phyloP scores from a whole-genome alignment of 92 coral and sea anemone genomes.

The Phenganax stokvisi region DNA sequence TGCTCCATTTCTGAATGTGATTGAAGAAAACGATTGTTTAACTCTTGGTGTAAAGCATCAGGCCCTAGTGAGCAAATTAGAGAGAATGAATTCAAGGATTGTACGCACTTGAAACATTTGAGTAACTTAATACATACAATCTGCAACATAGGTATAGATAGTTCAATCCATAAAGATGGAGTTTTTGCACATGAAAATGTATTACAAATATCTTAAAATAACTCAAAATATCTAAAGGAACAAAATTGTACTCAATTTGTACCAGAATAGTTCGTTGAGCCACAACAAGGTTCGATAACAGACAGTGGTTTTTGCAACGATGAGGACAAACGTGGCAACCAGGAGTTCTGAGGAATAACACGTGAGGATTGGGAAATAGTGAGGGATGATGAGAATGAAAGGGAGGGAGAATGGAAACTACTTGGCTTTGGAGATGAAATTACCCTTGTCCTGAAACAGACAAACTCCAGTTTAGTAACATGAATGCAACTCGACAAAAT shows the following conservation, averaged over 20 bases:
- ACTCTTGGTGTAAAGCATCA: constrained; percentile 74
- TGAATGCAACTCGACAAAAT: not conserved
- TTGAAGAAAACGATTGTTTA: constrained; percentile 80
- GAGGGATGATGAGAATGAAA: constrained; percentile 24
- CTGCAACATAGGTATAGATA: too few relatives aligned
- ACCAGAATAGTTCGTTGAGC: constrained; percentile 26
- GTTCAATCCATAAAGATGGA: too few relatives aligned
- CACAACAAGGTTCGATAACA: constrained; percentile 15
- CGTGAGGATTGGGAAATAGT: constrained; percentile 19
- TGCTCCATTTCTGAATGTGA: constrained; percentile 70
- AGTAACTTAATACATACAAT: too few relatives aligned
- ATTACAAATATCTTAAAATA: too few relatives aligned
- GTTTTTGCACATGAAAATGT: too few relatives aligned
- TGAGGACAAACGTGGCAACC: constrained; percentile 28
- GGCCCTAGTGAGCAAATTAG: constrained; percentile 47
- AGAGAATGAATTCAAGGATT: too few relatives aligned
- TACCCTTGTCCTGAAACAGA: not conserved
- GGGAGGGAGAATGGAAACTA: not conserved
- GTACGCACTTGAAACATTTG: too few relatives aligned
- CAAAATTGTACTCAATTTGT: not conserved
- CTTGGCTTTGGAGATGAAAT: constrained; percentile 26
- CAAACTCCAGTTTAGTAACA: not conserved
- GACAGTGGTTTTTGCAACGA: constrained; percentile 23
- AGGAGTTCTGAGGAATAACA: constrained; percentile 24
- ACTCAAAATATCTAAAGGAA: not conserved